Base-by-base conservation (phyloP, 2,888 invertebrate genomes). In the Notodonta ziczac region DNA sequence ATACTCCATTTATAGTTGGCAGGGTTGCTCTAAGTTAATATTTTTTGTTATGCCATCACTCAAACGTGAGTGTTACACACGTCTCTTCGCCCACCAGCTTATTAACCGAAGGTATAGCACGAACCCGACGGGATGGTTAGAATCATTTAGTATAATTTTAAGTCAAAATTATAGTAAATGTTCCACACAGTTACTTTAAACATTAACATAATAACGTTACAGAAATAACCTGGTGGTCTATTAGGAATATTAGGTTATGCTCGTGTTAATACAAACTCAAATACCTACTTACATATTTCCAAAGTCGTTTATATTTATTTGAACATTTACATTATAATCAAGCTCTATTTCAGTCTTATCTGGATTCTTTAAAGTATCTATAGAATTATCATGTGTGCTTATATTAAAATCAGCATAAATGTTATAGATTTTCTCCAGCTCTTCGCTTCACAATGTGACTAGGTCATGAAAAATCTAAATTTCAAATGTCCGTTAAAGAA, bases 1-100 rank as follows among this genome's bases (percentile, higher is more conserved):
- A 85, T 90, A 86, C 85, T 86, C 90, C 84, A 91, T 92, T 92
- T 93, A 93, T 93, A 93, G 74, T 74, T 78, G 80, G 82, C 81
- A 84, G 88, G 89, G 86, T 88, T 86, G 80, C 88, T 86, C 74
- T 83, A 81, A 81, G 70, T 82, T 78, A 78, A 86, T 86, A 85
- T 88, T 92, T 92, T 91, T 93, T 91, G 88, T 87, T 85, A 72
- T 85, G 84, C 84, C 88, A 89, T 88, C 85, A 78, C 80, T 82
- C 78, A 84, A 89, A 86, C 90, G 90, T 90, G 89, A 89, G 84
- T 73, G 77, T 81, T 77, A 83, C 86, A 88, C 87, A 88, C 86
- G 85, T 81, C 84, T 85, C 78, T 82, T 79, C 78, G 80, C 83
- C 73, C 75, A 82, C 71, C 81, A 81, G 72, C 76, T 81, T 84